Evolutionary conservation across 2,797 vertebrate species (phyloP).

Genomic region (Hafferia zeledoni): DNA sequence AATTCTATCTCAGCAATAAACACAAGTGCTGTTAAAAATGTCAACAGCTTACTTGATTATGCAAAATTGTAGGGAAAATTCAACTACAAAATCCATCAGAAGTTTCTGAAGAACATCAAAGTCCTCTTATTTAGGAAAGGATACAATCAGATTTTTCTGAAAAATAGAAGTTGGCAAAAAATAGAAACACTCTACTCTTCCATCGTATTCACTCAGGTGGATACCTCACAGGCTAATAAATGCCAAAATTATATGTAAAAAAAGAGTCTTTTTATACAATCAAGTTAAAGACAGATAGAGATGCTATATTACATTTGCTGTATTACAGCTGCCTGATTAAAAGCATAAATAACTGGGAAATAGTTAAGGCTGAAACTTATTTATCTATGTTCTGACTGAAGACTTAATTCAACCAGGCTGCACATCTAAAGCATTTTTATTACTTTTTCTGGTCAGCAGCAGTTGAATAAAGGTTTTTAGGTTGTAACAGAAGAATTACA

Average conservation of each 20-base stretch:
- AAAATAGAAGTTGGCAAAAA: slow-evolving; percentile 72
- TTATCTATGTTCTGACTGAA: background rate
- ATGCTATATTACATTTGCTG: slow-evolving; percentile 2
- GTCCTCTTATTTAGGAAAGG: slow-evolving; percentile 69
- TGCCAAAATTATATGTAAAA: slow-evolving; percentile 29
- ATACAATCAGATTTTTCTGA: slow-evolving; percentile 71
- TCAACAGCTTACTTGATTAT: slow-evolving; percentile 72
- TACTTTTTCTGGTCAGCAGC: background rate
- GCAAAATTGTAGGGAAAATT: slow-evolving; percentile 70
- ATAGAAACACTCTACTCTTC: slow-evolving; percentile 60
- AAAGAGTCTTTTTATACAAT: background rate
- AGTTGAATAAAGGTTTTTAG: background rate
- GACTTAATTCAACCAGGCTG: background rate
- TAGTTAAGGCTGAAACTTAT: background rate
- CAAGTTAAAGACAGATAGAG: background rate
- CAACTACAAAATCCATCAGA: slow-evolving; percentile 70
- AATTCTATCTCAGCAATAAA: slow-evolving; percentile 60
- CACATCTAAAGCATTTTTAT: background rate
- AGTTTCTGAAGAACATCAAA: slow-evolving; percentile 73
- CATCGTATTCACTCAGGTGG: slow-evolving; percentile 52
- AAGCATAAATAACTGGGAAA: background rate
- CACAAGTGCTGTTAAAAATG: slow-evolving; percentile 66
- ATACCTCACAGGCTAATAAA: slow-evolving; percentile 46
- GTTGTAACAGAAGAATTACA: background rate
- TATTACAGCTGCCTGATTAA: background rate